Conservation (phyloP, 2,888 invertebrate species). For the Bimastos eiseni region DNA sequence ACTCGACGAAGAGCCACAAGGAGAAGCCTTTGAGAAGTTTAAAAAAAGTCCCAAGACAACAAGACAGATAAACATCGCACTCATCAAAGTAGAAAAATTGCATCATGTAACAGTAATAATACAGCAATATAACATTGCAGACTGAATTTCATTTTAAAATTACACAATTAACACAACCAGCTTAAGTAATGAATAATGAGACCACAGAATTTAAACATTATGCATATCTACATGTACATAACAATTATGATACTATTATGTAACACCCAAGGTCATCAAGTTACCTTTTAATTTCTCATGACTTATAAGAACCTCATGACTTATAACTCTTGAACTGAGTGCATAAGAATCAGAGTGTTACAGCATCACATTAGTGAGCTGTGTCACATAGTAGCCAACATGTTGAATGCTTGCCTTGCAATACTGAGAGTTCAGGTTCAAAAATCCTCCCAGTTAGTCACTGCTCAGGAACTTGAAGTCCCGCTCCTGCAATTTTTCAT, state of each 20-base stretch:
- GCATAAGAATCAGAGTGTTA: not conserved
- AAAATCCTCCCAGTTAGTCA: too few relatives aligned
- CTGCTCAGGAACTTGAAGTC: too few relatives aligned
- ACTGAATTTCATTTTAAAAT: not conserved
- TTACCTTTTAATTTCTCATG: not conserved
- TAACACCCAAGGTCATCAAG: not conserved
- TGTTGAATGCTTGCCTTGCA: not conserved
- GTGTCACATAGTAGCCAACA: too few relatives aligned
- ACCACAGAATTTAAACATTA: not conserved
- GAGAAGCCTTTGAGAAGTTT: not conserved
- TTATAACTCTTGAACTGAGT: not conserved
- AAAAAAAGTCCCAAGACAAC: not conserved
- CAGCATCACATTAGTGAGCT: not conserved
- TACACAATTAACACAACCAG: not conserved
- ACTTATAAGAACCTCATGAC: not conserved
- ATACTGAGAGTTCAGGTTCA: too few relatives aligned
- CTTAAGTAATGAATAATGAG: not conserved
- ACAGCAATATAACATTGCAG: not conserved
- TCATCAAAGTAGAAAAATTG: not conserved
- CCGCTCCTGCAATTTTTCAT: not conserved
- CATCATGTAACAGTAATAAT: too few relatives aligned
- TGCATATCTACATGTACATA: not conserved
- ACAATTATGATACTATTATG: not conserved
- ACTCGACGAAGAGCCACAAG: not conserved
- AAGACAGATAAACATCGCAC: not conserved